phyloP scores from a whole-genome alignment of 2,888 invertebrate genomes.

The Chironomus tentans region DNA sequence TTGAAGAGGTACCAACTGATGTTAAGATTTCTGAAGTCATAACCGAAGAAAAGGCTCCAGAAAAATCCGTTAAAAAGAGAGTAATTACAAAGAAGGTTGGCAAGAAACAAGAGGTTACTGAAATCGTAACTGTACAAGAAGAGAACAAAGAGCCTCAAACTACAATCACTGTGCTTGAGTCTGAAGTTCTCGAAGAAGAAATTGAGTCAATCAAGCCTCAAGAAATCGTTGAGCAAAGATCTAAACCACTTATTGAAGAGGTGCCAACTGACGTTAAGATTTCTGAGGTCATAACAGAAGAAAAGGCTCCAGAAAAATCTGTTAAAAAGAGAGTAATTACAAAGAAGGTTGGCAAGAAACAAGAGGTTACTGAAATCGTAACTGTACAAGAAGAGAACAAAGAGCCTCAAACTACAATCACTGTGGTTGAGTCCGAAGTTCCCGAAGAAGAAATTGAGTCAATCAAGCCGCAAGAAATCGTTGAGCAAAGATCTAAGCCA shows the following conservation, averaged over 20 bases:
- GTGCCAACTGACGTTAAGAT: constrained; percentile 28
- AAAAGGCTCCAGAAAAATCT: constrained; percentile 29
- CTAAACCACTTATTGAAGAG: background rate
- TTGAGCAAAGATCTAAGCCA: background rate
- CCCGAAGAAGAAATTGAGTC: constrained; percentile 36
- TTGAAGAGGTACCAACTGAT: constrained; percentile 27
- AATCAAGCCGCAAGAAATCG: constrained; percentile 33
- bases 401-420: constrained; percentile 39
- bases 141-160: constrained; percentile 43
- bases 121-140: constrained; percentile 45
- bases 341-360: constrained; percentile 35
- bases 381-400: constrained; percentile 45
- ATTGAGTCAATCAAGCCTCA: constrained; percentile 37
- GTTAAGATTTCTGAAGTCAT: constrained; percentile 29
- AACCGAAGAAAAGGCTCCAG: constrained; percentile 11
- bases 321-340: constrained; percentile 38
- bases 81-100: constrained; percentile 36
- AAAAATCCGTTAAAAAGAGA: constrained; percentile 35
- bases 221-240: background rate
- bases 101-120: constrained; percentile 40
- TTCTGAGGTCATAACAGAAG: constrained; percentile 28
- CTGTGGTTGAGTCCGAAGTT: constrained; percentile 34
- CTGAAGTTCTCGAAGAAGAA: constrained; percentile 35
- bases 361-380: constrained; percentile 43
- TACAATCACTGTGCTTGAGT: constrained; percentile 34